phyloP scores from a whole-genome alignment of 1,140 invertebrate species.

The Octopus bimaculoides region DNA sequence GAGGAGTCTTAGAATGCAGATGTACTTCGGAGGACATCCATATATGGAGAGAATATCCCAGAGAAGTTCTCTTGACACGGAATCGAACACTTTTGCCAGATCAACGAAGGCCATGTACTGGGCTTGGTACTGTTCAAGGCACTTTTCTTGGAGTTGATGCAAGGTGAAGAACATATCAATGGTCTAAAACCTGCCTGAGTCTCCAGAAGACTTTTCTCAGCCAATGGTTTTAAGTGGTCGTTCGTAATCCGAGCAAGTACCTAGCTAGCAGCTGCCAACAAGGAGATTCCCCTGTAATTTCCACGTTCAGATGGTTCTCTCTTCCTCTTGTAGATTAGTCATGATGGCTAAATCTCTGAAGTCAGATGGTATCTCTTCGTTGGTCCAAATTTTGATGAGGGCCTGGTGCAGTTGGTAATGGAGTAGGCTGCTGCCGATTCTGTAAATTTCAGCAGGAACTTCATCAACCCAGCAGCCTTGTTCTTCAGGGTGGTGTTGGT shows the following conservation, averaged over 20 bases:
- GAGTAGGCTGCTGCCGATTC: background rate
- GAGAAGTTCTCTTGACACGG: background rate
- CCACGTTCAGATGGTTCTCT: background rate
- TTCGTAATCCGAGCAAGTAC: background rate
- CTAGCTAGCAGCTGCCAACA: background rate
- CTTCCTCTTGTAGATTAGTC: background rate
- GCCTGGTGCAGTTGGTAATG: background rate
- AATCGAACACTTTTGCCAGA: background rate
- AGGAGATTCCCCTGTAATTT: background rate
- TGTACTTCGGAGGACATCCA: background rate
- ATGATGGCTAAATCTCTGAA: background rate
- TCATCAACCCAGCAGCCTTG: background rate
- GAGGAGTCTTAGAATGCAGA: too few relatives aligned
- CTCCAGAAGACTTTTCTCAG: background rate
- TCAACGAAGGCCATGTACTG: constrained; percentile 2
- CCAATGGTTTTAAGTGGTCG: background rate
- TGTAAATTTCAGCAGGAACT: background rate
- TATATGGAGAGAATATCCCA: background rate
- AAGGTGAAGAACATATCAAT: background rate
- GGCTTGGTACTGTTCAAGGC: background rate
- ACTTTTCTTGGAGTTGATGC: background rate
- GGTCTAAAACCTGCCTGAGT: background rate
- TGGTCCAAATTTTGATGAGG: background rate
- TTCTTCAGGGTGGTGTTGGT: background rate
- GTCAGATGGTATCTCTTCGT: background rate